These are phyloP conservation scores for Brachionus rotundiformis DNA, from an alignment of 1,140 invertebrate species.

Conservation along the genomic window DNA sequence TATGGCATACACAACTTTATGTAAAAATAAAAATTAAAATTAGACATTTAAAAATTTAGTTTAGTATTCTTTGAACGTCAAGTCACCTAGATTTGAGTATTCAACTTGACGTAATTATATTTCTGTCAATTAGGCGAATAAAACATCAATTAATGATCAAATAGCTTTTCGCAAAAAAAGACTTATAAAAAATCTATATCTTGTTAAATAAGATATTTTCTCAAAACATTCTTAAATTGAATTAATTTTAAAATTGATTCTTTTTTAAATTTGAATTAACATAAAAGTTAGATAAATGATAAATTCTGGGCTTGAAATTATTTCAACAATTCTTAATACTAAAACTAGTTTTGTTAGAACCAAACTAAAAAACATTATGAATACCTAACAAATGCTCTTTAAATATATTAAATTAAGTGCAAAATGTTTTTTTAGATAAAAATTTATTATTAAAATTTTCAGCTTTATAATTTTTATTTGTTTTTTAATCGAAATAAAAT, in stretches of 20 bases:
- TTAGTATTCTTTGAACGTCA: neutral
- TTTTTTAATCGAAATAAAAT: no score
- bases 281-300: neutral
- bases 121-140: no score
- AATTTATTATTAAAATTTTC: neutral
- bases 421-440: neutral
- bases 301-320: neutral
- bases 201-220: no score
- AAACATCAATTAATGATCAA: no score
- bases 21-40: neutral
- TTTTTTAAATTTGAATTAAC: no score
- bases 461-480: neutral
- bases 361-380: neutral
- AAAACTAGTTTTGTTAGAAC: neutral
- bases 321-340: neutral
- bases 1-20: neutral
- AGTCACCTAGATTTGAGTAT: neutral
- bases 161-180: no score
- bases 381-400: neutral
- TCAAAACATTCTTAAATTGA: no score
- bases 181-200: no score
- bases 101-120: neutral
- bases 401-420: no score
- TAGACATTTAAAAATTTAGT: constrained; percentile 21
- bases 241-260: neutral